Base-by-base conservation (phyloP, 2,888 invertebrate species). In the Hedya salicella region DNA sequence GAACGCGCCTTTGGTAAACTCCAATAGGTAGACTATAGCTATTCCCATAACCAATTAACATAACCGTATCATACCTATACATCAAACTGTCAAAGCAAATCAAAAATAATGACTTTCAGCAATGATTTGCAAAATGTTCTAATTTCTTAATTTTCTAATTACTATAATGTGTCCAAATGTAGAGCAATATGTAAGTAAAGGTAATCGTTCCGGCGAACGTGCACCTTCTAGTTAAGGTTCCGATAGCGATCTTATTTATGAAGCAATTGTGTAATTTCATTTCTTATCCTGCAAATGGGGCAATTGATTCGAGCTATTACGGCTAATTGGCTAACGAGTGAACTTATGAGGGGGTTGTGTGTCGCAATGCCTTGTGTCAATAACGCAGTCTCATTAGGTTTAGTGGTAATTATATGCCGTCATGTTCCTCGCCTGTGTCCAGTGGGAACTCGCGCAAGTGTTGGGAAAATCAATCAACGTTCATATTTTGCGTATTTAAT, bases 311-410 rank as follows among this genome's bases (percentile, higher is more conserved):
- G 67, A 75, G 71, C 73, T 78, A 84, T 85, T 84, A 79, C 74
- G 69, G 74, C 73, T 88, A 86, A 89, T 87, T 87, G 83, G 70
- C 70, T 80, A 79, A 80, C 78, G 73, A 81, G 76, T 76, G 73
- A 70, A 73, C 73, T 78, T 71, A 71, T 71, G 71, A 71, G 75
- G 81, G 83, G 84, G 80, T 76, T 77, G 81, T 78, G 73, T 79
- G 78, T 82, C 81, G 85, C 85, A 80, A 89, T 86, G 86, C 86
- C 86, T 88, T 89, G 83, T 88, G 84, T 79, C 83, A 88, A 89
- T 88, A 89, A 82, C 83, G 82, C 79, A 79, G 83, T 78, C 78
- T 82, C 80, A 84, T 85, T 87, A 85, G 78, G 76, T 73, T 49
- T 69, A 77, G 75, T 75, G 75, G 76, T 79, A 85, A 86, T 87